Percentiles rank a stretch among this genome's conserved stretches.
phyloP scores from a whole-genome alignment of 2,888 invertebrate species.

The Eurytoma adleriae region DNA sequence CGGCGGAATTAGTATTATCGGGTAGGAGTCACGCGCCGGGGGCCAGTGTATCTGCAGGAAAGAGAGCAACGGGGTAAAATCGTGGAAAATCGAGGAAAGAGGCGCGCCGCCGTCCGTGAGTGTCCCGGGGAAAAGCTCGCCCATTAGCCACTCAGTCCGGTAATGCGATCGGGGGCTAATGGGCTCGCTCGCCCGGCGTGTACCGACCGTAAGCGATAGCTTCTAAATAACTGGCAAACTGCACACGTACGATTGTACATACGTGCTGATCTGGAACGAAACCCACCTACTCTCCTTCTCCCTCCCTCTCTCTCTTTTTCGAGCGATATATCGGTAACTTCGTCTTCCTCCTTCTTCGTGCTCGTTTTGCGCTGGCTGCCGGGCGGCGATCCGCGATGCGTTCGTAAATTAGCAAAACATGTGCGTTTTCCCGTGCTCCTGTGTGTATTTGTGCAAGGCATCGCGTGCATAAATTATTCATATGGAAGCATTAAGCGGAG shows the following conservation, averaged over 20 bases:
- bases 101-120: neutral
- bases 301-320: constrained; percentile 27
- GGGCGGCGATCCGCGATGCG: neutral
- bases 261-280: constrained; percentile 56
- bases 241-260: constrained; percentile 60
- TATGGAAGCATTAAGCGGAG: constrained; percentile 39
- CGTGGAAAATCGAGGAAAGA: constrained; percentile 46
- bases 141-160: constrained; percentile 64
- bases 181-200: constrained; percentile 55
- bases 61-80: constrained; percentile 49
- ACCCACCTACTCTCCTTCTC: constrained; percentile 24
- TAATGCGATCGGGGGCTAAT: constrained; percentile 69
- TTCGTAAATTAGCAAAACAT: constrained; percentile 54
- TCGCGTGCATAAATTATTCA: constrained; percentile 52
- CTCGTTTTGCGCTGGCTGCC: constrained; percentile 19
- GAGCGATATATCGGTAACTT: constrained; percentile 63
- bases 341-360: constrained; percentile 44
- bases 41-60: constrained; percentile 28
- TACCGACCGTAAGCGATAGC: constrained; percentile 63
- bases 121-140: constrained; percentile 53
- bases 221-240: constrained; percentile 68
- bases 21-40: constrained; percentile 51
- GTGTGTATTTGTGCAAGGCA: neutral
- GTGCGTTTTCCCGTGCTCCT: constrained; percentile 38
- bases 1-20: constrained; percentile 54